Conservation (phyloP, 2,797 vertebrate genomes). For the Bradypus variegatus region DNA sequence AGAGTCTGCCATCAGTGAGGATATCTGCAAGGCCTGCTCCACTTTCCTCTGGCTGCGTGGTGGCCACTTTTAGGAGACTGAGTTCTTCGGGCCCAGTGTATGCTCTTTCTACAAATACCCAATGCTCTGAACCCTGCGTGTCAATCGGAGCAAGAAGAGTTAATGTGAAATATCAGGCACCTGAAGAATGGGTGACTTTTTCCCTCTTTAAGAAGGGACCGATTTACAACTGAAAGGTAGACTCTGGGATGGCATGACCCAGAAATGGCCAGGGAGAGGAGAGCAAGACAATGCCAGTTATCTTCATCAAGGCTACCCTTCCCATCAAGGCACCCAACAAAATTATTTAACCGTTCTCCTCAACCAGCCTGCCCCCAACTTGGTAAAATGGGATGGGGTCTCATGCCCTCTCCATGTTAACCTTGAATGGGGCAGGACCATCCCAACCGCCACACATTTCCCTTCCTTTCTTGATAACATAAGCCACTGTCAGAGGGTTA, state of each 20-base stretch:
- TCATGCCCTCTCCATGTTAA: background rate
- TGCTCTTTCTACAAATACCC: constrained; percentile 99
- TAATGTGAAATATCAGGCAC: constrained; percentile 77
- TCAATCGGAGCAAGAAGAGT: constrained; percentile 96
- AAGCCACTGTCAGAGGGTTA: background rate
- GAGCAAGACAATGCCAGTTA: background rate
- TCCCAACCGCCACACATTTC: background rate
- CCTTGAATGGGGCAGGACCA: background rate
- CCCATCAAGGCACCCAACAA: background rate
- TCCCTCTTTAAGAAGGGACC: constrained; percentile 30
- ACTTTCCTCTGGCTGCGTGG: constrained; percentile 68
- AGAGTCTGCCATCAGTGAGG: constrained; percentile 59
- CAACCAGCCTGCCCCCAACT: background rate
- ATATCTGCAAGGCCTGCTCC: constrained; percentile 58
- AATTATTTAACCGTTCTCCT: background rate
- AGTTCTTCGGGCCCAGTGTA: constrained; percentile 79
- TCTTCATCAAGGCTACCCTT: background rate
- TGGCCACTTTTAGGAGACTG: constrained; percentile 68
- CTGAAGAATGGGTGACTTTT: background rate
- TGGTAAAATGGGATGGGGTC: background rate
- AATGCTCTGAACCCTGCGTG: constrained; percentile 98
- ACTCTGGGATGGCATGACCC: background rate
- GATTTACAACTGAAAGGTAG: constrained; percentile 33
- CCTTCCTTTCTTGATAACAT: background rate
- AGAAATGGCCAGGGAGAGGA: background rate